Evolutionary conservation across 2,888 invertebrate species (phyloP), one percentile per base, ranked within the genome.

Genomic region (Amblyteles armatorius): DNA sequence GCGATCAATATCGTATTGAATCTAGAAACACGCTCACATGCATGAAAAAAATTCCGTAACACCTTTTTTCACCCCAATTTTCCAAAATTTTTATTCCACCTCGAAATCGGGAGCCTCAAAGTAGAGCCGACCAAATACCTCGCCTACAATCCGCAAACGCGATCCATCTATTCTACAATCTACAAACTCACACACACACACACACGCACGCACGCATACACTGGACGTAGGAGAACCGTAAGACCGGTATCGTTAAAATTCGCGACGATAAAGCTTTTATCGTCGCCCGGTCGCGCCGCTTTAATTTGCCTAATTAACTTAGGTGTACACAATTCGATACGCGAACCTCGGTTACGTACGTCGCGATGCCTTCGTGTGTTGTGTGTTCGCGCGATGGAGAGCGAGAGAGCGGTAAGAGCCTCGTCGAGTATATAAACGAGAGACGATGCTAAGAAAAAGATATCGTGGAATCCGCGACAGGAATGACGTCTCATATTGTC

Each of bases 401-500:
- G 44, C 3, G 13, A 16, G 44, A 44, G 44, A 16, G 44, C 60
- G 16, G 40, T 16, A 68, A 29, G 52, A 33, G 57, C 19, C 44
- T 5, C 13, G 26, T 2, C 26, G 52, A 73, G 67, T 63, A 57
- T 74, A 79, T 60, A 83, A 80, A 79, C 29, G 71, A 65, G 69
- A 73, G 50, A 82, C 36, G 82, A 79, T 26, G 69, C 11, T 55
- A 36, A 68, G 80, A 69, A 78, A 69, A 77, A 79, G 78, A 84
- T 84, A 84, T 84, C 79, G 82, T 68, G 82, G 81, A 81, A 85
- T 83, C 72, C 63, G 69, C 79, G 80, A 71, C 79, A 82, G 80
- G 84, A 85, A 86, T 86, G 82, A 87, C 87, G 72, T 84, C 81
- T 86, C 82, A 72, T 87, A 89, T 90, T 89, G 90, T 89, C 88